Evolutionary conservation across 2,113 vertebrate genomes (phyloP), one percentile per base, ranked within the genome.

Genomic region (Zosterops hypoxanthus): DNA sequence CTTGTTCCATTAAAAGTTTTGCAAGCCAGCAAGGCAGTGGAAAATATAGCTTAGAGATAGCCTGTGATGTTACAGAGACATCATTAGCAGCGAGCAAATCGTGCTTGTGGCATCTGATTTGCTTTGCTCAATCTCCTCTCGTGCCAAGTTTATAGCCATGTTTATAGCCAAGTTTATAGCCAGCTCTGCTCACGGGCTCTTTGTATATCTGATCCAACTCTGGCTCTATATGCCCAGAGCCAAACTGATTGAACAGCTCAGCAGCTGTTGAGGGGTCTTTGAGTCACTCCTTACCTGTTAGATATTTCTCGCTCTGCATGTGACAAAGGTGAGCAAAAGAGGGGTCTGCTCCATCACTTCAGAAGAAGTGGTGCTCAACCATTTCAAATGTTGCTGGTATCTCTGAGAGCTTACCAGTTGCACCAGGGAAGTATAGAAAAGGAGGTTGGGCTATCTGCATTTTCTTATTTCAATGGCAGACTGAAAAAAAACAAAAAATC

Each of bases 1-100:
- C 92, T 96, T 87, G 94, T 95, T 97, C 97, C 87, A 94, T 91
- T 96, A 87, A 94, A 93, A 89, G 96, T 97, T 98, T 97, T 97
- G 94, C 92, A 98, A 97, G 95, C 66, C 72, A 17, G 50, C 63
- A 59, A 65, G 72, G 80, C 92, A 92, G 94, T 84, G 95, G 93
- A 93, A 97, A 98, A 86, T 72, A 78, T 68, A 94, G 71, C 82
- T 75, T 87, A 81, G 57, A 96, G 94, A 57, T 36, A 75, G 33
- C 34, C 46, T 88, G 61, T 44, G 66, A 88, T 84, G 87, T 89
- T 93, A 44, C 33, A 75, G 47, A 84, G 90, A 72, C 64, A 90
- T 50, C 6, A 33, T 42, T 65, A 89, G 52, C 29, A 59, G 83
- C 49, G 76, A 87, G 55, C 41, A 80, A 88, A 52, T 53, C 0